These are phyloP conservation scores for Notocelia uddmanniana DNA, from an alignment of 2,888 invertebrate genomes.

Conservation along the genomic window DNA sequence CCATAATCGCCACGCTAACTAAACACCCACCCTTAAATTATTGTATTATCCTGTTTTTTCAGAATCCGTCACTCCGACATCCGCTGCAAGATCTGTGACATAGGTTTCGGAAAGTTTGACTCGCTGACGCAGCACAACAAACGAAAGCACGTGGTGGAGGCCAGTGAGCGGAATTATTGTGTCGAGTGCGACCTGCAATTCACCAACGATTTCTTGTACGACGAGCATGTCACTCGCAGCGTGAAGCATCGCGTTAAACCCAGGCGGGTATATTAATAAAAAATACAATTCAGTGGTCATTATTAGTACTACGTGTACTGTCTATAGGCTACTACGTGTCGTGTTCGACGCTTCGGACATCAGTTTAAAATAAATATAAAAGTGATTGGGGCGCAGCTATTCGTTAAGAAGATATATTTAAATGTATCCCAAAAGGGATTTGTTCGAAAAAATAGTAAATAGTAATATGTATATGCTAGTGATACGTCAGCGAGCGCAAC, in stretches of 20 bases:
- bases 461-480: too few species aligned
- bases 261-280: neutral
- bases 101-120: neutral
- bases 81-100: conserved; percentile 30
- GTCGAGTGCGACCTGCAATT: conserved; percentile 45
- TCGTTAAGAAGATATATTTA: too few species aligned
- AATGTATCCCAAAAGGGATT: too few species aligned
- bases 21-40: too few species aligned
- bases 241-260: conserved; percentile 22
- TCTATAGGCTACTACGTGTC: too few species aligned
- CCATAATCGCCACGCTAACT: too few species aligned
- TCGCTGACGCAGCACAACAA: conserved; percentile 14
- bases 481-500: too few species aligned
- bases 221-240: conserved; percentile 23
- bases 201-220: conserved; percentile 28
- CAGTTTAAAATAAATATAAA: too few species aligned
- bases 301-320: neutral
- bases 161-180: conserved; percentile 42
- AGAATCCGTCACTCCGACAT: conserved; percentile 10
- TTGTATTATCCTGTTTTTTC: neutral
- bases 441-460: too few species aligned
- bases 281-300: neutral
- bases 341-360: neutral
- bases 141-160: conserved; percentile 20
- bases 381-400: too few species aligned